Conservation (phyloP, 2,113 vertebrate genomes). For the Psophia crepitans region DNA sequence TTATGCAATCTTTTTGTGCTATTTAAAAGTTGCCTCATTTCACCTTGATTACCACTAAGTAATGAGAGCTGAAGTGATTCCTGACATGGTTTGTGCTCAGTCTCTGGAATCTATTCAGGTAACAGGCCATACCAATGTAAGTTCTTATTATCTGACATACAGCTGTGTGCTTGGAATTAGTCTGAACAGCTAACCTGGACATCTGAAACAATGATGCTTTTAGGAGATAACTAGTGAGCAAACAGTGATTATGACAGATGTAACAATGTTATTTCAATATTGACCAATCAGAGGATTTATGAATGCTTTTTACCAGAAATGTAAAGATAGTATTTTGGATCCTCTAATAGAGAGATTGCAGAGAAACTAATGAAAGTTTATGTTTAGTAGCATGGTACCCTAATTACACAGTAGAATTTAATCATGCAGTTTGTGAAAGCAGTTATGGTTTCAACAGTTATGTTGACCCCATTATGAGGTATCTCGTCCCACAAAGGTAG, state of each 20-base stretch:
- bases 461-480: background rate
- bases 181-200: background rate
- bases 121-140: background rate
- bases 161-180: background rate
- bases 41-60: conserved; percentile 8
- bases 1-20: background rate
- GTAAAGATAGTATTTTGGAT: background rate
- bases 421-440: background rate
- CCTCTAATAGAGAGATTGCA: background rate
- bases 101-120: background rate
- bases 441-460: background rate
- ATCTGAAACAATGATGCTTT: conserved; percentile 16
- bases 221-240: conserved; percentile 3
- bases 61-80: conserved; percentile 3
- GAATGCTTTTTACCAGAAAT: conserved; percentile 1
- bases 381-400: background rate
- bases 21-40: conserved; percentile 41
- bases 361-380: conserved; percentile 8
- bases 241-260: conserved; percentile 22
- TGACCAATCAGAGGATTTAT: conserved; percentile 22
- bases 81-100: background rate
- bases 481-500: background rate
- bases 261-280: background rate
- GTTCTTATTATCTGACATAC: background rate
- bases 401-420: background rate